Evolutionary conservation across 2,797 vertebrate genomes (phyloP).

Genomic region (Oreortyx pictus): DNA sequence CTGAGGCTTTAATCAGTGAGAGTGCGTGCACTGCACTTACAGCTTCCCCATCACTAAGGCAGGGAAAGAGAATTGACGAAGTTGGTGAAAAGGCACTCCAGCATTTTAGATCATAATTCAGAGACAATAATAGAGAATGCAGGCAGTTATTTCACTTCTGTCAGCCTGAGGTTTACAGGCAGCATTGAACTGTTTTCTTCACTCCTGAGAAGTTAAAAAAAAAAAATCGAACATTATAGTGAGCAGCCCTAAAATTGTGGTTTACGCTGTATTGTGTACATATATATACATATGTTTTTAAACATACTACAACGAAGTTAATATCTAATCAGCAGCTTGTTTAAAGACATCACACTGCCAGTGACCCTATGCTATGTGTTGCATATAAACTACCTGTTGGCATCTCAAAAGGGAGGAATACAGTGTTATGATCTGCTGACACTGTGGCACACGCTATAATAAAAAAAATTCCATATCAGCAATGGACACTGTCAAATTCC

Average conservation of each 20-base stretch:
- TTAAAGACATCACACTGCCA: background rate
- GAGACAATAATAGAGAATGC: background rate
- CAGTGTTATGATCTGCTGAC: background rate
- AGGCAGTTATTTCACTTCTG: background rate
- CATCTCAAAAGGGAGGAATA: background rate
- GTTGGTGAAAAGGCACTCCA: background rate
- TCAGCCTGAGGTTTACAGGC: background rate
- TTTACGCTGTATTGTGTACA: background rate
- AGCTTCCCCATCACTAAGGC: background rate
- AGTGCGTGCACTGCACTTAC: rapidly evolving
- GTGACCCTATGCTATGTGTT: background rate
- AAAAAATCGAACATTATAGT: background rate
- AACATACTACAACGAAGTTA: background rate
- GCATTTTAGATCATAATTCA: background rate
- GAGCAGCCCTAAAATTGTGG: slow-evolving; percentile 4
- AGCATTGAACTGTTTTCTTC: background rate
- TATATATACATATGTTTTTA: background rate
- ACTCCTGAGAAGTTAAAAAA: background rate
- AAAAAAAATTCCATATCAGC: background rate
- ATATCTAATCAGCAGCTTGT: background rate
- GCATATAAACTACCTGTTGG: background rate
- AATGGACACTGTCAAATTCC: background rate
- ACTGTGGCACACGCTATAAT: background rate
- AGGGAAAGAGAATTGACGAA: background rate
- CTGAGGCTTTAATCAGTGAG: background rate